Evolutionary conservation across 1,140 invertebrate species (phyloP).

Genomic region (Caenorhabditis latens): DNA sequence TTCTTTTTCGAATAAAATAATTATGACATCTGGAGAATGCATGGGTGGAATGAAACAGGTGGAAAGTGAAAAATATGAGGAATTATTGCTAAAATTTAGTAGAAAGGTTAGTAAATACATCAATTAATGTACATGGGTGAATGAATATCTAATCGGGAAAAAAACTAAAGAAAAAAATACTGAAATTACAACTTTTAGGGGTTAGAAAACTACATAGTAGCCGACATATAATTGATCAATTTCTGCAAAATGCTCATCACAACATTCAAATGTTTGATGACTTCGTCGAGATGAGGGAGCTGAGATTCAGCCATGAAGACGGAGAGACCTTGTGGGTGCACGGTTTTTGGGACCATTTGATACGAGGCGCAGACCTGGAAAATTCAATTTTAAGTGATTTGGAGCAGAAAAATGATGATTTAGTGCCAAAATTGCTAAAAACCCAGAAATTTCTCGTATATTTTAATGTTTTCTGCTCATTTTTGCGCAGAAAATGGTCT

Average conservation of each 20-base stretch:
- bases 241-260: conserved; percentile 24
- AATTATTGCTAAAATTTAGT: background rate
- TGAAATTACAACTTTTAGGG: background rate
- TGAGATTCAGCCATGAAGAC: conserved; percentile 59
- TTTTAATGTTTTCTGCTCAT: too few species aligned
- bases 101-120: background rate
- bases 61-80: background rate
- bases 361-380: conserved; percentile 62
- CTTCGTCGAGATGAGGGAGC: conserved; percentile 56
- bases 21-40: background rate
- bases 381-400: background rate
- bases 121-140: background rate
- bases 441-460: too few species aligned
- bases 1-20: background rate
- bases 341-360: conserved; percentile 60
- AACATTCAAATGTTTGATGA: conserved; percentile 39
- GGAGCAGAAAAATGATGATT: too few species aligned
- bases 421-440: too few species aligned
- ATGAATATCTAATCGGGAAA: background rate
- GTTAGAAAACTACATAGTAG: conserved; percentile 29
- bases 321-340: conserved; percentile 43
- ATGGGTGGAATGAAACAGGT: background rate
- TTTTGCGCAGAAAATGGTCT: too few species aligned
- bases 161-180: background rate
- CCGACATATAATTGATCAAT: conserved; percentile 15